Conservation (phyloP, 2,797 vertebrate genomes). For the Premnoplex brunnescens region DNA sequence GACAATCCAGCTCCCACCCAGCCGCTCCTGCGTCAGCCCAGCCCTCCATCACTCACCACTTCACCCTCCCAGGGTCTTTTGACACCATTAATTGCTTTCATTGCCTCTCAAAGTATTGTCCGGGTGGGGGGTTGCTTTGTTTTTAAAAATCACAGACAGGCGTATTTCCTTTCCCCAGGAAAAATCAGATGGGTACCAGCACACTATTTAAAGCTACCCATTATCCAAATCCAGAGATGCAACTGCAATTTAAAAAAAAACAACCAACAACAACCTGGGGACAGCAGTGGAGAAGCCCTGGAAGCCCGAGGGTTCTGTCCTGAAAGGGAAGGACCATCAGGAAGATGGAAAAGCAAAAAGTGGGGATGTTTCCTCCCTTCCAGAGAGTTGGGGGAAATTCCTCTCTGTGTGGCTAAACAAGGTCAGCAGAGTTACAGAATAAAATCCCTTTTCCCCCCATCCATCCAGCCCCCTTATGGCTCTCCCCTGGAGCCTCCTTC, state of each 20-base stretch:
- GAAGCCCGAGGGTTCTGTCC: neutral
- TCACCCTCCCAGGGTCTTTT: neutral
- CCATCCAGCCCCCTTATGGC: neutral
- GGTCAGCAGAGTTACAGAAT: neutral
- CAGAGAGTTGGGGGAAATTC: neutral
- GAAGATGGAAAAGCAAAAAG: neutral
- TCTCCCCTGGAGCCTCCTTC: neutral
- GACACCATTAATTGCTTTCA: constrained; percentile 12
- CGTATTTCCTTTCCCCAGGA: neutral
- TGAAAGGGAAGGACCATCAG: neutral
- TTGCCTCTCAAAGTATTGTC: neutral
- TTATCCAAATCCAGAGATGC: neutral
- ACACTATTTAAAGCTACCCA: neutral
- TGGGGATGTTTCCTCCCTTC: neutral
- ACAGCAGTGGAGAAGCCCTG: neutral
- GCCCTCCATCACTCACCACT: neutral
- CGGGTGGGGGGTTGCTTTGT: neutral
- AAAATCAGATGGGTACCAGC: neutral
- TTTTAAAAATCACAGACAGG: neutral
- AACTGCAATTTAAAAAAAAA: neutral
- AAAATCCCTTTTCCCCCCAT: neutral
- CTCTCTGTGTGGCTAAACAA: neutral
- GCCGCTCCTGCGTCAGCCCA: neutral
- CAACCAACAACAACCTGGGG: neutral
- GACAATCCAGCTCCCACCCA: neutral